A percentile compares a stretch with the other conserved stretches of the same genome.
Evolutionary conservation across 2,888 invertebrate genomes (phyloP).

Genomic region (Protophormia terraenovae): DNA sequence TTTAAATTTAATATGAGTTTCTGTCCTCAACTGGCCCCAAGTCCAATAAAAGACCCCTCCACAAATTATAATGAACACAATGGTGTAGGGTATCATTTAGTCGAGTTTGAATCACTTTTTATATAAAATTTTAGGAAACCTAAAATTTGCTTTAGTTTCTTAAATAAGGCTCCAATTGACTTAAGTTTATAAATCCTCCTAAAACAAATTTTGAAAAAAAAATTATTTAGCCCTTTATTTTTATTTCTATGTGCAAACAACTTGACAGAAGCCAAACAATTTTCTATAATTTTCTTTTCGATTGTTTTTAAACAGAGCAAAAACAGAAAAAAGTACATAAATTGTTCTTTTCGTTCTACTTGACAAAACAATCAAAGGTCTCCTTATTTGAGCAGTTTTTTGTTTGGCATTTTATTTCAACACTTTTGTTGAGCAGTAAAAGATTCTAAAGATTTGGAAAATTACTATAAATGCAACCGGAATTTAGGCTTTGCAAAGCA

Average conservation of each 20-base stretch:
- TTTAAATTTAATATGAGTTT: too few relatives aligned
- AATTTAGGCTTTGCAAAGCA: constrained; percentile 63
- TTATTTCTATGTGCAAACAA: background rate
- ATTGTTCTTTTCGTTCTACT: constrained; percentile 63
- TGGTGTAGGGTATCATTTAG: too few relatives aligned
- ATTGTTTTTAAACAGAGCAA: constrained; percentile 61
- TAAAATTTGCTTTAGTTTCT: too few relatives aligned
- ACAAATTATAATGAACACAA: too few relatives aligned
- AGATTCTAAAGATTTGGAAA: constrained; percentile 64
- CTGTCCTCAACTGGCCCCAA: too few relatives aligned
- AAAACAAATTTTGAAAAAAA: background rate
- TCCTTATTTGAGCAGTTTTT: constrained; percentile 51
- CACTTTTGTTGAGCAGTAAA: constrained; percentile 46
- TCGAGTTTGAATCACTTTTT: too few relatives aligned
- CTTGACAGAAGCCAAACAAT: constrained; percentile 57
- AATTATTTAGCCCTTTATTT: background rate
- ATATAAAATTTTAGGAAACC: too few relatives aligned
- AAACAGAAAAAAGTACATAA: constrained; percentile 50
- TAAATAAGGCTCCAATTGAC: too few relatives aligned
- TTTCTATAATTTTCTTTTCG: constrained; percentile 69
- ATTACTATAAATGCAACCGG: constrained; percentile 69
- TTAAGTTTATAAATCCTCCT: too few relatives aligned
- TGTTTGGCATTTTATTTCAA: constrained; percentile 34
- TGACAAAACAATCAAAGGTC: constrained; percentile 68
- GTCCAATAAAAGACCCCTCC: too few relatives aligned